Percentiles rank a stretch among this genome's conserved stretches.
These are phyloP conservation scores for Adelognathus sp. DNA, from an alignment of 2,888 invertebrate species.

Conservation along the genomic window DNA sequence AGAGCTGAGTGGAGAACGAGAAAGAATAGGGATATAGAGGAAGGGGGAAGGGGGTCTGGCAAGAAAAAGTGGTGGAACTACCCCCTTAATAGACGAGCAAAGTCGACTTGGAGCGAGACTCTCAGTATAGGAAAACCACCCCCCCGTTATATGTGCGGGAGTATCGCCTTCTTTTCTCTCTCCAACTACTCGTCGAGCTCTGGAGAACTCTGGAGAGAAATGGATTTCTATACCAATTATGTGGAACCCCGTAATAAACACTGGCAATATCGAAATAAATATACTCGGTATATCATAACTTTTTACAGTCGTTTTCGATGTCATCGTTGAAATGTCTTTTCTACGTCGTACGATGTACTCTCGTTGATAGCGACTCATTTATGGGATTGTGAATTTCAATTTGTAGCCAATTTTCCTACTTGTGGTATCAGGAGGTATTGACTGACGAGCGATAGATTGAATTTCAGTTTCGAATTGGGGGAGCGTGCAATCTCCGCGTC, in stretches of 20 bases:
- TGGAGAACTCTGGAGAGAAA: neutral
- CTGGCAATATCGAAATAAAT: slow-evolving; percentile 55
- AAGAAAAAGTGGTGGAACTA: slow-evolving; percentile 68
- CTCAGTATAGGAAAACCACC: slow-evolving; percentile 22
- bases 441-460: neutral
- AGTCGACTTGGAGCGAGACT: slow-evolving; percentile 37
- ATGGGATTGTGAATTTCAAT: neutral
- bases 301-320: neutral
- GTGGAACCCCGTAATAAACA: slow-evolving; percentile 65
- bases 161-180: slow-evolving; percentile 18
- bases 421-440: neutral
- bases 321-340: neutral
- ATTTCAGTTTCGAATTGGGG: slow-evolving; percentile 10
- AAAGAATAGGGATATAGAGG: slow-evolving; percentile 15
- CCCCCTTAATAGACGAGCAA: slow-evolving; percentile 50
- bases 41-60: slow-evolving; percentile 28
- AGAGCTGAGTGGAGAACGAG: slow-evolving; percentile 18
- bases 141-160: slow-evolving; percentile 13
- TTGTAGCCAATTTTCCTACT: no score
- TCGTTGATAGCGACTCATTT: neutral
- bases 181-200: neutral
- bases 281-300: slow-evolving; percentile 46
- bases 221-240: slow-evolving; percentile 65
- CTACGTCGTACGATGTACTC: neutral
- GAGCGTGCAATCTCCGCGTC: neutral